Conservation (phyloP, 2,113 vertebrate genomes). For the Halichoeres trimaculatus region DNA sequence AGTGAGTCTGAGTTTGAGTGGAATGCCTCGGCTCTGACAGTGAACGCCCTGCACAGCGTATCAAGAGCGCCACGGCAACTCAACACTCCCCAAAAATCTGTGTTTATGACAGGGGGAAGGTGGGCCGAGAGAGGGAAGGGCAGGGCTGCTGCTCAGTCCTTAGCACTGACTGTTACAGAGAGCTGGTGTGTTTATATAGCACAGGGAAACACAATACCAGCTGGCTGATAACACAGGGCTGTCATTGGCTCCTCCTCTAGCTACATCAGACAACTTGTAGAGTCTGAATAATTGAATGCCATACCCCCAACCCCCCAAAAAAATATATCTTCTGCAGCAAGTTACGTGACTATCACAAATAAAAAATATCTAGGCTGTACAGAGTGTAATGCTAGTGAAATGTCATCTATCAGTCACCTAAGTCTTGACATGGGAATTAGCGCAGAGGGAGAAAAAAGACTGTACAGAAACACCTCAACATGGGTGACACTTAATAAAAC, state of each 20-base stretch:
- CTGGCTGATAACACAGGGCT: slow-evolving; percentile 82
- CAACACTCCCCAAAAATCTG: slow-evolving; percentile 72
- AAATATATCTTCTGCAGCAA: too few species aligned
- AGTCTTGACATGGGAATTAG: background rate
- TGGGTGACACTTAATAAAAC: slow-evolving; percentile 55
- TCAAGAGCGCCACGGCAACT: slow-evolving; percentile 45
- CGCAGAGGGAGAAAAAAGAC: background rate
- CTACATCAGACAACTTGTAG: slow-evolving; percentile 34
- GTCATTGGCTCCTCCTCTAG: slow-evolving; percentile 53
- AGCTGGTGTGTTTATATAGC: slow-evolving; percentile 83
- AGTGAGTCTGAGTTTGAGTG: slow-evolving; percentile 52
- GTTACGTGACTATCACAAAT: background rate
- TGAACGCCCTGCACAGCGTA: slow-evolving; percentile 61
- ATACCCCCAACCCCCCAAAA: too few species aligned
- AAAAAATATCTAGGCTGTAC: background rate
- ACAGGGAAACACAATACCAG: slow-evolving; percentile 76
- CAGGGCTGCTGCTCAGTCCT: slow-evolving; percentile 74
- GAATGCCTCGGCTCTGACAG: slow-evolving; percentile 68
- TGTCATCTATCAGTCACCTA: background rate
- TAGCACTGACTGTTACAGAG: slow-evolving; percentile 87
- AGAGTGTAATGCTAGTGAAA: background rate
- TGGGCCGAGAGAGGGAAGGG: slow-evolving; percentile 72
- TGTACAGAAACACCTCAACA: background rate
- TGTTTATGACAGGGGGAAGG: slow-evolving; percentile 76
- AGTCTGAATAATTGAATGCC: background rate